Evolutionary conservation across 2,888 invertebrate species (phyloP).

Genomic region (Lumbricus terrestris): DNA sequence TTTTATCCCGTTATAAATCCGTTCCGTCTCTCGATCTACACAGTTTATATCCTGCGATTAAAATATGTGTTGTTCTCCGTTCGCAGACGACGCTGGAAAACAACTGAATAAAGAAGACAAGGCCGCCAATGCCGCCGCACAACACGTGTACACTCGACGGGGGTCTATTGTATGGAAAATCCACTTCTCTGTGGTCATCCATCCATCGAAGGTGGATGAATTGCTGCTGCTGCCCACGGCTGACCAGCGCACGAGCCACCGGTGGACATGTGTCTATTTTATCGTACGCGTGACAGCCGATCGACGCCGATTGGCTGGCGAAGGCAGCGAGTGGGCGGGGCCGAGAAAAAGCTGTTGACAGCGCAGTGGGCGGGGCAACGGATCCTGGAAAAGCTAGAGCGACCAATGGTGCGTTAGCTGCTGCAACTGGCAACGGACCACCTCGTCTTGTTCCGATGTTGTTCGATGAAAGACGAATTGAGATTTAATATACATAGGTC

Average conservation of each 20-base stretch:
- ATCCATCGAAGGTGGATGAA: not conserved
- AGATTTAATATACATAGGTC: not conserved
- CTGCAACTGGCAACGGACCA: not conserved
- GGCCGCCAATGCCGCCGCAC: not conserved
- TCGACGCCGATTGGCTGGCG: not conserved
- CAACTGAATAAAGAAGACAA: not conserved
- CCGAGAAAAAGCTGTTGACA: not conserved
- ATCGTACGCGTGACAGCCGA: not conserved
- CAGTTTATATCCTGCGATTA: not conserved
- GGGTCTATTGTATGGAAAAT: constrained; percentile 7
- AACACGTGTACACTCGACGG: not conserved
- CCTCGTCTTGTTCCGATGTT: not conserved
- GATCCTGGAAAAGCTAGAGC: not conserved
- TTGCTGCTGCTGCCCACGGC: not conserved
- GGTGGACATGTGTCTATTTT: constrained; percentile 11
- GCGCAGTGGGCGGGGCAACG: not conserved
- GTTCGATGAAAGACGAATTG: not conserved
- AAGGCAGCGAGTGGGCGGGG: not conserved
- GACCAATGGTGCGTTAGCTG: not conserved
- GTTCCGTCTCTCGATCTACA: not conserved
- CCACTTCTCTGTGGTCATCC: not conserved
- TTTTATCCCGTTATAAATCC: constrained; percentile 8
- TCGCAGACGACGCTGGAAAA: not conserved
- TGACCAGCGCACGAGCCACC: not conserved
- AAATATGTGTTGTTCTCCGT: not conserved